A percentile compares a stretch with the other conserved stretches of the same genome.
Conservation (phyloP, 2,797 vertebrate genomes). For the Prionace glauca region DNA sequence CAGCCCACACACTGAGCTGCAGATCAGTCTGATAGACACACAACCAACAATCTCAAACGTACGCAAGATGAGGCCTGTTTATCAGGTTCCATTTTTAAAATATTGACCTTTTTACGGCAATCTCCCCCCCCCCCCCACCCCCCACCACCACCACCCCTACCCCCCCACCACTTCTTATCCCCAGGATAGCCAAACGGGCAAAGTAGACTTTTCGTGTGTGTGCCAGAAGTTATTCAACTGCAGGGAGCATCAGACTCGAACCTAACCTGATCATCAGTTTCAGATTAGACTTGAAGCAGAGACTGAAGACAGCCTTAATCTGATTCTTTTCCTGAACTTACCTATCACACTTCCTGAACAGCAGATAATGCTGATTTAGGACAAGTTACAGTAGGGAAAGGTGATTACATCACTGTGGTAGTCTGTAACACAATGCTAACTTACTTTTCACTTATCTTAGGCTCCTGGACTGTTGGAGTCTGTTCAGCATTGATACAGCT, state of each 20-base stretch:
- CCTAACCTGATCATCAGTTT: background rate
- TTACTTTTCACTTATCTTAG: background rate
- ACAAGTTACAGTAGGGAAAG: background rate
- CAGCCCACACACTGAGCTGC: background rate
- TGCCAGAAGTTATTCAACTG: background rate
- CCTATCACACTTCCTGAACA: background rate
- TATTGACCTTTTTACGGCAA: background rate
- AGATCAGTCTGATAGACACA: constrained; percentile 24
- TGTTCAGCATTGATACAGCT: background rate
- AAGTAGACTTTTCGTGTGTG: background rate
- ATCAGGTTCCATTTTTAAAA: background rate
- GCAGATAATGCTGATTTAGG: background rate
- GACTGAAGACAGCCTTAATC: background rate
- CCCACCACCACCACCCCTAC: too few species aligned
- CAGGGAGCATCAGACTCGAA: background rate
- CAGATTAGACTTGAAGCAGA: background rate
- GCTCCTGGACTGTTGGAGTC: background rate
- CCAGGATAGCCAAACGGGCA: background rate
- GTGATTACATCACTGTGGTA: background rate
- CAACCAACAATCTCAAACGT: background rate
- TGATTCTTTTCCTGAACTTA: background rate
- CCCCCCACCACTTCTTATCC: background rate
- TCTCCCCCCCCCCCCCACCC: background rate
- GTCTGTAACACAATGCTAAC: background rate
- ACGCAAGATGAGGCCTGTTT: constrained; percentile 1